Evolutionary conservation across 2,888 invertebrate species (phyloP).

Genomic region (Linhomoeus sp.): DNA sequence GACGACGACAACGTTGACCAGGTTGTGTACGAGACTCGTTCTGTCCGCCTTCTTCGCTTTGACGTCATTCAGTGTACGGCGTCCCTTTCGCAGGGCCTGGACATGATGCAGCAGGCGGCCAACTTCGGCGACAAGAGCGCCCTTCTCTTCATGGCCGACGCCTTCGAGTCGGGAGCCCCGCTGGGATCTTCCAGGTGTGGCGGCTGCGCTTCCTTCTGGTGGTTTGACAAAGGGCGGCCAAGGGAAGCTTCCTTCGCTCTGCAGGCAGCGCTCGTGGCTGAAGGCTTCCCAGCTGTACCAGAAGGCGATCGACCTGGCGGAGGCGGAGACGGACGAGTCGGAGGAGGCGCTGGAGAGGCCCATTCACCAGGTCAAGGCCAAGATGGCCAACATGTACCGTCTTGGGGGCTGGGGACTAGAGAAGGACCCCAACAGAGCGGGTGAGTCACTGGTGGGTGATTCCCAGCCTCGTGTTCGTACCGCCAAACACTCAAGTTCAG

Average conservation of each 20-base stretch:
- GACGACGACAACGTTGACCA: constrained; percentile 8
- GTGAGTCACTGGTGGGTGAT: too few relatives aligned
- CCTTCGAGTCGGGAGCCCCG: constrained; percentile 33
- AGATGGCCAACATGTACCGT: constrained; percentile 34
- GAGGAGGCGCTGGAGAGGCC: constrained; percentile 1
- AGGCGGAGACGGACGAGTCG: neutral
- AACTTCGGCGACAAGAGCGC: constrained; percentile 35
- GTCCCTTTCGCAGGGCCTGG: constrained; percentile 23
- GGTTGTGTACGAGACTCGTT: constrained; percentile 13
- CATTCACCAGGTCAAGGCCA: constrained; percentile 31
- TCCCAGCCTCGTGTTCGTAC: too few relatives aligned
- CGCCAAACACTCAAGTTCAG: too few relatives aligned
- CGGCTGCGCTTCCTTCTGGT: neutral
- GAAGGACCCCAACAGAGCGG: constrained; percentile 32
- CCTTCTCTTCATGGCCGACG: constrained; percentile 36
- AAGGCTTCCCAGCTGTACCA: constrained; percentile 18
- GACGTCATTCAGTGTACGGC: too few relatives aligned
- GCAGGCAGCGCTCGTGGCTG: too few relatives aligned
- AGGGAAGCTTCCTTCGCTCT: too few relatives aligned
- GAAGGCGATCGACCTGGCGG: constrained; percentile 12
- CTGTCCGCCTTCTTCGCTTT: too few relatives aligned
- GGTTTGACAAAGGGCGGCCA: too few relatives aligned
- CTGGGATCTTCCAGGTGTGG: constrained; percentile 18
- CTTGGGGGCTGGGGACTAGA: constrained; percentile 31
- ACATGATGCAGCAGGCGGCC: constrained; percentile 34